Conservation (phyloP, 37 sponge, comb jelly and placozoan genomes). For the Mnemiopsis leidyi region DNA sequence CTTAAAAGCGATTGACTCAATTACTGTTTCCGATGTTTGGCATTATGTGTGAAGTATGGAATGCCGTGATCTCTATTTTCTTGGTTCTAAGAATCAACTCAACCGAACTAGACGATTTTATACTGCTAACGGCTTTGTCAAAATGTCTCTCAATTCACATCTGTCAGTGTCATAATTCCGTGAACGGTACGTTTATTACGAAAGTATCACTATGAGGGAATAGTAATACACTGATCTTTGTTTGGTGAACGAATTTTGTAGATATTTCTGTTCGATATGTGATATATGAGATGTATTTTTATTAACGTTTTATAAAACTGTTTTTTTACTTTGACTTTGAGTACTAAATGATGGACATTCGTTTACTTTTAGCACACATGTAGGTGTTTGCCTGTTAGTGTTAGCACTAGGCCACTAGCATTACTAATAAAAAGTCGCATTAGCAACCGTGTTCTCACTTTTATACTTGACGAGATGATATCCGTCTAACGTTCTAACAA, state of each 20-base stretch:
- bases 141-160: too few relatives aligned
- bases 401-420: too few relatives aligned
- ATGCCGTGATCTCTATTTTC: background rate
- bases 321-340: too few relatives aligned
- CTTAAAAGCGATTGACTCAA: background rate
- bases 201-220: background rate
- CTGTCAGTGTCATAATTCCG: too few relatives aligned
- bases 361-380: too few relatives aligned
- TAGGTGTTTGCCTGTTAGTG: too few relatives aligned
- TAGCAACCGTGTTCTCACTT: too few relatives aligned
- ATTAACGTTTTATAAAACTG: background rate
- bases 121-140: background rate
- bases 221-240: background rate
- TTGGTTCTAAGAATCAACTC: background rate
- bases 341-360: too few relatives aligned
- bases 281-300: slow-evolving; percentile 37
- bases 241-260: slow-evolving; percentile 3
- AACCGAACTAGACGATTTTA: background rate
- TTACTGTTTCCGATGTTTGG: background rate
- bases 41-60: too few relatives aligned
- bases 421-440: too few relatives aligned
- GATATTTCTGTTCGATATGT: slow-evolving; percentile 24
- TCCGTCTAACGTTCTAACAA: too few relatives aligned
- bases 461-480: too few relatives aligned
- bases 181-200: background rate